These are phyloP conservation scores for Plagiodera versicolora DNA, from an alignment of 2,888 invertebrate species.

Conservation along the genomic window DNA sequence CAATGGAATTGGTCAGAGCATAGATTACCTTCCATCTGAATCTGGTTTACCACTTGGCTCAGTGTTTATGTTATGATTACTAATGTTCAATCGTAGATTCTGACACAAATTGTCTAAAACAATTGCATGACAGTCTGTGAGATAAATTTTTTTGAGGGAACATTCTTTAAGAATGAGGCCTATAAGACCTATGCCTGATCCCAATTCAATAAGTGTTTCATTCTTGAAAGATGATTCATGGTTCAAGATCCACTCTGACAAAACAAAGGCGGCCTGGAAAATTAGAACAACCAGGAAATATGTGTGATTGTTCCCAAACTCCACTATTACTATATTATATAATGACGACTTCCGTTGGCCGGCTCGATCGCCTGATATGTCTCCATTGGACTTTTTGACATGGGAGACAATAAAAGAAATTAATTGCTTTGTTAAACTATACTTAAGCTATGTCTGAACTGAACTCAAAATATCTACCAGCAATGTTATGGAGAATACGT, in stretches of 20 bases:
- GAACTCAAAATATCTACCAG: too few relatives aligned
- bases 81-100: conserved; percentile 66
- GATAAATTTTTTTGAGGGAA: conserved; percentile 58
- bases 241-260: conserved; percentile 70
- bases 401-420: too few relatives aligned
- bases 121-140: conserved; percentile 71
- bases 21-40: neutral
- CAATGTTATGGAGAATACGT: too few relatives aligned
- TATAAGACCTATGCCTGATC: conserved; percentile 75
- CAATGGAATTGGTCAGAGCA: too few relatives aligned
- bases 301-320: too few relatives aligned
- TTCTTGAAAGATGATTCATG: conserved; percentile 58
- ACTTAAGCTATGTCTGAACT: too few relatives aligned
- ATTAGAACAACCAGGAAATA: conserved; percentile 9
- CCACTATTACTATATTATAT: too few relatives aligned
- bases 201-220: conserved; percentile 71
- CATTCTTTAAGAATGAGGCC: conserved; percentile 66
- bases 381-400: too few relatives aligned
- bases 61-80: neutral
- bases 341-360: too few relatives aligned
- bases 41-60: neutral
- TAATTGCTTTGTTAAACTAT: too few relatives aligned
- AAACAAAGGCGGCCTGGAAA: conserved; percentile 67
- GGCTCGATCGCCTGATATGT: too few relatives aligned
- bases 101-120: conserved; percentile 66